A percentile compares a stretch with the other conserved stretches of the same genome.
These are phyloP conservation scores for Osedax frankpressi DNA, from an alignment of 2,888 invertebrate genomes.

Conservation along the genomic window DNA sequence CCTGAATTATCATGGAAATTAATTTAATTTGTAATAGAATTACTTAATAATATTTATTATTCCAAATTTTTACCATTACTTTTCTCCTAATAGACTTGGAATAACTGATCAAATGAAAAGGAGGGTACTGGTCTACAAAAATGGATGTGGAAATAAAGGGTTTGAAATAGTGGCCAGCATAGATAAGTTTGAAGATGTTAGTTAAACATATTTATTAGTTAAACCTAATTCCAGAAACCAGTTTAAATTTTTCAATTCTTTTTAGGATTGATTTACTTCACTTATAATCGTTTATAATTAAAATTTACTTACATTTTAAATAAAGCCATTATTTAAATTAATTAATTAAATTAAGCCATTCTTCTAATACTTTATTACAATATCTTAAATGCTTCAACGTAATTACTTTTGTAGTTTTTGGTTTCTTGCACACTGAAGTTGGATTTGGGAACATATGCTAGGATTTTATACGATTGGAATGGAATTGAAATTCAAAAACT, in stretches of 20 bases:
- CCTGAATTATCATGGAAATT: not conserved
- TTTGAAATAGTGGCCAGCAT: constrained; percentile 42
- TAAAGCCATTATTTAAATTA: no score
- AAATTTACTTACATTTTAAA: no score
- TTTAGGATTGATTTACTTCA: no score
- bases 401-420: constrained; percentile 36
- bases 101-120: constrained; percentile 33
- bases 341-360: no score
- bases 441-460: constrained; percentile 36
- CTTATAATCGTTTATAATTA: no score
- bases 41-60: not conserved
- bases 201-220: no score
- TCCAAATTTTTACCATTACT: not conserved
- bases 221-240: no score
- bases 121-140: constrained; percentile 41
- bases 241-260: no score
- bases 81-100: not conserved
- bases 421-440: constrained; percentile 39
- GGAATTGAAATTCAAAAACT: constrained; percentile 39
- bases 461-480: constrained; percentile 41
- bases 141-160: constrained; percentile 38
- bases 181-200: constrained; percentile 37
- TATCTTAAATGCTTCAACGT: no score
- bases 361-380: no score
- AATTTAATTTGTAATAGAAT: not conserved